A percentile compares a stretch with the other conserved stretches of the same genome.
Evolutionary conservation across 2,113 vertebrate genomes (phyloP).

Genomic region (Emydocephalus ijimae): DNA sequence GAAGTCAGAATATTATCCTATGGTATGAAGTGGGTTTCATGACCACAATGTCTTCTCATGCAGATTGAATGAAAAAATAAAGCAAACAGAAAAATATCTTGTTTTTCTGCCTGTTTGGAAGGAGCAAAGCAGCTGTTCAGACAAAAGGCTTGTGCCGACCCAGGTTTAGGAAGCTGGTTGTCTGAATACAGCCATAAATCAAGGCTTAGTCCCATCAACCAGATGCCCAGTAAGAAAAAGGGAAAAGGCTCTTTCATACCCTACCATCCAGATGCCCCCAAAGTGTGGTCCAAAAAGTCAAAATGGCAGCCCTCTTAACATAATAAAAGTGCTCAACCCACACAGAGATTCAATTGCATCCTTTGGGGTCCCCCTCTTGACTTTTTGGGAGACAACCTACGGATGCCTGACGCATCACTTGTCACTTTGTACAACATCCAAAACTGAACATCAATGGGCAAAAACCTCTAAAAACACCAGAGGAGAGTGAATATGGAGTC

Average conservation of each 20-base stretch:
- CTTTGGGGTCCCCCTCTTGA: not conserved
- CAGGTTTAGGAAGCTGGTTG: not conserved
- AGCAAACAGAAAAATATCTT: not conserved
- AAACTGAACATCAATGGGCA: not conserved
- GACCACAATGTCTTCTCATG: not conserved
- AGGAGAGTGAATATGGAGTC: not conserved
- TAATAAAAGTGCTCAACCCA: not conserved
- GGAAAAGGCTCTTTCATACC: not conserved
- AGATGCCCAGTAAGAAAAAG: not conserved
- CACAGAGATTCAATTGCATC: not conserved
- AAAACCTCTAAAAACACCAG: not conserved
- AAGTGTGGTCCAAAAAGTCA: not conserved
- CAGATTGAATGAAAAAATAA: not conserved
- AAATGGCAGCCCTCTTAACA: not conserved
- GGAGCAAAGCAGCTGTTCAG: not conserved
- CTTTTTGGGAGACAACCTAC: not conserved
- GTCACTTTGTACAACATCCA: not conserved
- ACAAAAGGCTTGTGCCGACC: not conserved
- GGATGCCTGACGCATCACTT: fast-evolving
- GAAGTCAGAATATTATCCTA: not conserved
- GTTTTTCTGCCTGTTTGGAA: not conserved
- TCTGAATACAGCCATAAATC: not conserved
- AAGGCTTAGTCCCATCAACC: not conserved
- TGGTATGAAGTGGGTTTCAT: not conserved
- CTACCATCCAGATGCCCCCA: not conserved